A percentile compares a stretch with the other conserved stretches of the same genome.
These are phyloP conservation scores for Caenorhabditis becei DNA, from an alignment of 2,888 invertebrate species.

Conservation along the genomic window DNA sequence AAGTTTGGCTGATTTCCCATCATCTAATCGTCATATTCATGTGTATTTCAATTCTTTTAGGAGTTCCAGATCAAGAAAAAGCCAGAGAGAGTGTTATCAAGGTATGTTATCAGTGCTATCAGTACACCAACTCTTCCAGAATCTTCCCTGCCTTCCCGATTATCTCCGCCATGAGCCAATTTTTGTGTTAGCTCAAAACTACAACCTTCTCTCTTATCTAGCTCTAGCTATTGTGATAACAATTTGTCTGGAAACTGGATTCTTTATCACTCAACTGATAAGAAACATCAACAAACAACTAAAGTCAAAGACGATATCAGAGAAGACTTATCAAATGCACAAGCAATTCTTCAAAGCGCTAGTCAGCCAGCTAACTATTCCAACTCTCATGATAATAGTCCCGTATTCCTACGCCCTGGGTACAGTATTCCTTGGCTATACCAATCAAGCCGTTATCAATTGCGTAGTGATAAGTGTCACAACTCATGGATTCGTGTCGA, in stretches of 20 bases:
- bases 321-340: background rate
- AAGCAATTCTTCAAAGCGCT: background rate
- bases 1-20: too few relatives aligned
- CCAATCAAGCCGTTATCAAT: constrained; percentile 10
- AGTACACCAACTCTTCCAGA: too few relatives aligned
- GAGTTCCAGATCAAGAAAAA: too few relatives aligned
- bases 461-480: background rate
- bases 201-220: too few relatives aligned
- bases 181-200: constrained; percentile 1
- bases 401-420: background rate
- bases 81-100: too few relatives aligned
- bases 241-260: too few relatives aligned
- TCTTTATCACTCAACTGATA: too few relatives aligned
- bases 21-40: too few relatives aligned
- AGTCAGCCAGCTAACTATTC: background rate
- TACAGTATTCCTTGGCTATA: background rate
- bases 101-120: too few relatives aligned
- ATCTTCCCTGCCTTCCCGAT: constrained; percentile 7
- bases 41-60: too few relatives aligned
- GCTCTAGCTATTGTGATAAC: too few relatives aligned
- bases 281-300: too few relatives aligned
- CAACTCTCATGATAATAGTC: background rate
- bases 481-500: constrained; percentile 16
- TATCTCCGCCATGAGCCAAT: constrained; percentile 1
- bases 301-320: background rate